A percentile compares a stretch with the other conserved stretches of the same genome.
Evolutionary conservation across 1,140 invertebrate genomes (phyloP).

Genomic region (Caenorhabditis remanei): DNA sequence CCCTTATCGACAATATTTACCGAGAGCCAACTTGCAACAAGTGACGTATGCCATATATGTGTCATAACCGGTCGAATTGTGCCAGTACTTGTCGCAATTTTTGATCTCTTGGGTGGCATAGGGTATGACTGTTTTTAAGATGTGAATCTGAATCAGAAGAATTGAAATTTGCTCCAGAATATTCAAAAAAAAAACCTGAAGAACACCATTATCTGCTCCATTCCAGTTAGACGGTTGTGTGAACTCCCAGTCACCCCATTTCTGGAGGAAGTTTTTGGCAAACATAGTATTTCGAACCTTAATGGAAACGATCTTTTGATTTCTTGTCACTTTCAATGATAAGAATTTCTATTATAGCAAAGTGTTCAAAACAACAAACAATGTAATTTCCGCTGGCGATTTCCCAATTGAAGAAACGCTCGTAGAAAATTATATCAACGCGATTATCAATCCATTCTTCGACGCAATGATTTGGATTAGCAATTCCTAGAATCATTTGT

Average conservation of each 20-base stretch:
- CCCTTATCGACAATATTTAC: constrained; percentile 50
- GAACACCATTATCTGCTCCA: constrained; percentile 70
- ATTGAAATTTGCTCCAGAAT: background rate
- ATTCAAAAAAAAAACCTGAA: constrained; percentile 63
- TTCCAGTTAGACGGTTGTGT: constrained; percentile 71
- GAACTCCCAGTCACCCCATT: constrained; percentile 71
- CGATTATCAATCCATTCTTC: constrained; percentile 72
- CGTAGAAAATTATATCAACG: constrained; percentile 72
- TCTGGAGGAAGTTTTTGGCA: constrained; percentile 67
- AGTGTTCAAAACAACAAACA: constrained; percentile 57
- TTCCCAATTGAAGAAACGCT: constrained; percentile 73
- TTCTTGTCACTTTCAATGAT: background rate
- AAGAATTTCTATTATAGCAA: background rate
- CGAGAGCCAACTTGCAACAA: constrained; percentile 69
- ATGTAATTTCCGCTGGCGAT: constrained; percentile 72
- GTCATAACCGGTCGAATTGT: constrained; percentile 69
- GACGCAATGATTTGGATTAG: constrained; percentile 73
- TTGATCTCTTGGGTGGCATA: constrained; percentile 67
- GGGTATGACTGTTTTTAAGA: constrained; percentile 69
- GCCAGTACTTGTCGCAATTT: constrained; percentile 71
- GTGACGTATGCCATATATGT: constrained; percentile 73
- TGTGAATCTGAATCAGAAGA: constrained; percentile 66
- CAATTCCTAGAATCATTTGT: constrained; percentile 61
- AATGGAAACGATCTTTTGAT: background rate
- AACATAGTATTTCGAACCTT: constrained; percentile 68